These are phyloP conservation scores for Muscicapa comitata DNA, from an alignment of 2,797 vertebrate species.

Conservation along the genomic window DNA sequence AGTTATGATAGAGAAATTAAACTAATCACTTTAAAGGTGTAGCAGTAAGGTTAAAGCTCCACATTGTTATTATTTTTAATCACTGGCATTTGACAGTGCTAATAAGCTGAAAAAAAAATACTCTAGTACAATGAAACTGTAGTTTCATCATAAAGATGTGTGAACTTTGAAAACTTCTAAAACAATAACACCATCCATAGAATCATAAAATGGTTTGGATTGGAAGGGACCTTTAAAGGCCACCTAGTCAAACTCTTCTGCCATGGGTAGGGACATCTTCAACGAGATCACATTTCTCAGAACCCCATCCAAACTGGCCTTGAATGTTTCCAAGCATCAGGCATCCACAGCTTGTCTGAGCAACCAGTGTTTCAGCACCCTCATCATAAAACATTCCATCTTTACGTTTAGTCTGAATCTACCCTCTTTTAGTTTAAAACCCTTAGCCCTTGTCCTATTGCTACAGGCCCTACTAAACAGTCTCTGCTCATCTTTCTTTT, in stretches of 20 bases:
- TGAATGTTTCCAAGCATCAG: not conserved
- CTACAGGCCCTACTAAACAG: not conserved
- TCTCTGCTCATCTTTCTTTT: too few species aligned
- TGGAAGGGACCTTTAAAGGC: not conserved
- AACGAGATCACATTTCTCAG: not conserved
- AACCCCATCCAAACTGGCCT: not conserved
- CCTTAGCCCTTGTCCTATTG: not conserved
- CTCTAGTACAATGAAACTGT: not conserved
- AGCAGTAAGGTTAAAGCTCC: not conserved
- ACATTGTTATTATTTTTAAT: not conserved
- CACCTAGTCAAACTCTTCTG: not conserved
- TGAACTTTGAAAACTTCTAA: not conserved
- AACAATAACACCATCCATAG: not conserved
- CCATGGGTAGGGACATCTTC: not conserved
- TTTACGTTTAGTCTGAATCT: not conserved
- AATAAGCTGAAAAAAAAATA: not conserved
- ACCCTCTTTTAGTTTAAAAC: not conserved
- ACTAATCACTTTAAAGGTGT: not conserved
- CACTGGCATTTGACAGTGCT: not conserved
- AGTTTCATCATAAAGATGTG: not conserved
- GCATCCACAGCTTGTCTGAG: not conserved
- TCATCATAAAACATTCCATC: not conserved
- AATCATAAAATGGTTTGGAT: not conserved
- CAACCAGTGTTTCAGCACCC: not conserved
- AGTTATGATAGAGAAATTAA: slow-evolving; percentile 16